Percentiles rank a stretch among this genome's conserved stretches.
Conservation (phyloP, 2,797 vertebrate genomes). For the Melanotaenia parkinsoni region DNA sequence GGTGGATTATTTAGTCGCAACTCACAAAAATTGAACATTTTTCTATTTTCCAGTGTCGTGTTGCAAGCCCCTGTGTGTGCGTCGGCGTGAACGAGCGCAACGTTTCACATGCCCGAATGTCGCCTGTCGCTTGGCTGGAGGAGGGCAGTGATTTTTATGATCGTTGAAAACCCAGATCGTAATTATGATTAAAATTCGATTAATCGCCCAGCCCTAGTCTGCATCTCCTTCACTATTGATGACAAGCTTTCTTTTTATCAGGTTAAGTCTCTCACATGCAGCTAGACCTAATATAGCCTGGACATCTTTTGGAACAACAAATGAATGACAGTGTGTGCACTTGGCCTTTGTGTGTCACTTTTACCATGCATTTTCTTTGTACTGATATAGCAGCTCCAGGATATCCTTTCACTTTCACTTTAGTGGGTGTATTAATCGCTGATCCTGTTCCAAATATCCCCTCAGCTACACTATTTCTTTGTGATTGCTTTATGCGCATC, state of each 20-base stretch:
- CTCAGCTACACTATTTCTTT: not conserved
- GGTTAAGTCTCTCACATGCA: not conserved
- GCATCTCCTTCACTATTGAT: not conserved
- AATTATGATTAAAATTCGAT: too few species aligned
- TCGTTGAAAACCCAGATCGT: too few species aligned
- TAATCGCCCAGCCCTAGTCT: not conserved
- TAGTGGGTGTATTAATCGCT: not conserved
- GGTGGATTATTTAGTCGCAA: too few species aligned
- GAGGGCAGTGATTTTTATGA: too few species aligned
- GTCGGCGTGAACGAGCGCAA: too few species aligned
- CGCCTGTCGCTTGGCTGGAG: too few species aligned
- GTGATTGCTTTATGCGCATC: not conserved
- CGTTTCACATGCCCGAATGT: too few species aligned
- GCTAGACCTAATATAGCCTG: not conserved
- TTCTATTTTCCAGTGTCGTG: too few species aligned
- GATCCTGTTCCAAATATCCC: not conserved
- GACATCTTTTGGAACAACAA: not conserved
- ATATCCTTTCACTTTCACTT: slow-evolving; percentile 4
- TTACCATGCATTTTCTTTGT: slow-evolving; percentile 8
- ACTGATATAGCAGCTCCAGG: slow-evolving; percentile 11
- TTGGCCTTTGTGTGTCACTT: slow-evolving; percentile 17
- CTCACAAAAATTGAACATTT: too few species aligned
- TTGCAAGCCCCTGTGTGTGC: too few species aligned
- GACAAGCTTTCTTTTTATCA: not conserved
- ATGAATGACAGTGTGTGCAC: slow-evolving; percentile 1